A percentile compares a stretch with the other conserved stretches of the same genome.
These are phyloP conservation scores for Oxycera nigricornis DNA, from an alignment of 2,888 invertebrate genomes.

Conservation along the genomic window DNA sequence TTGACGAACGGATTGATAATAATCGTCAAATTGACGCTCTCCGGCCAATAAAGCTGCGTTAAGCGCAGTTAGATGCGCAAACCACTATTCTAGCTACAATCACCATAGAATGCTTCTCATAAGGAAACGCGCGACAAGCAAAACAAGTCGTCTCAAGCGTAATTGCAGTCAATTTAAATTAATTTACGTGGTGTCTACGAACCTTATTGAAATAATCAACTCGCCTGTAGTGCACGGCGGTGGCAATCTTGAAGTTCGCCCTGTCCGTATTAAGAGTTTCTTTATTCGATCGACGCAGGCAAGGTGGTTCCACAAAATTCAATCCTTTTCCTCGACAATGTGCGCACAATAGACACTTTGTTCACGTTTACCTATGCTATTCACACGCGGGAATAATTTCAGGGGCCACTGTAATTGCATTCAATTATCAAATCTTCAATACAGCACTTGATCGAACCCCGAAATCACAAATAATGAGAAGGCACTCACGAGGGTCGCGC, in stretches of 20 bases:
- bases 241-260: background rate
- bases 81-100: too few relatives aligned
- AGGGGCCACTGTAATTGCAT: background rate
- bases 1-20: too few relatives aligned
- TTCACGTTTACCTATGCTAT: background rate
- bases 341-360: background rate
- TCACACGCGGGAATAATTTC: background rate
- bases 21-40: too few relatives aligned
- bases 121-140: background rate
- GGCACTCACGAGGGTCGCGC: background rate
- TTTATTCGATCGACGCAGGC: too few relatives aligned
- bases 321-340: background rate
- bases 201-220: background rate
- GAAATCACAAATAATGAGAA: background rate
- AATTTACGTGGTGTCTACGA: conserved; percentile 11
- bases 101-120: too few relatives aligned
- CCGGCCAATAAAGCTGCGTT: too few relatives aligned
- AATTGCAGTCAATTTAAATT: background rate
- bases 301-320: background rate
- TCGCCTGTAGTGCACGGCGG: background rate
- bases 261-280: background rate
- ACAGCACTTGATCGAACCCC: background rate
- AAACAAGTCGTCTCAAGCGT: background rate
- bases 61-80: too few relatives aligned
- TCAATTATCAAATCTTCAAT: conserved; percentile 10